Percentiles rank a stretch among this genome's conserved stretches.
Evolutionary conservation across 2,797 vertebrate genomes (phyloP).

Genomic region (Gastrophryne carolinensis): DNA sequence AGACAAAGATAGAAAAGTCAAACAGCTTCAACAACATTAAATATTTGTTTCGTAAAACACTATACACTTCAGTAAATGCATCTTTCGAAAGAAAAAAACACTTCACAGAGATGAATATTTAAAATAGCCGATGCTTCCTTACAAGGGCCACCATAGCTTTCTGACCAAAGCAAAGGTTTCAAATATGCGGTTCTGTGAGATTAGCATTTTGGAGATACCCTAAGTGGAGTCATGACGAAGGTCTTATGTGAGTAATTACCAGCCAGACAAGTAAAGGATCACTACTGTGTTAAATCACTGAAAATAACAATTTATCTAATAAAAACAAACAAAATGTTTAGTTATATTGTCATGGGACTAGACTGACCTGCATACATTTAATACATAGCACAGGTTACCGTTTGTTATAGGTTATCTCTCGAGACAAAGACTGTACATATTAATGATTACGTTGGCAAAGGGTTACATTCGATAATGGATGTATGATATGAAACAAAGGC

Average conservation of each 20-base stretch:
- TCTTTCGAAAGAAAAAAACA: no score
- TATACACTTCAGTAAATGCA: no score
- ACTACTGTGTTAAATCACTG: slow-evolving; percentile 17
- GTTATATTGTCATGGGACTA: neutral
- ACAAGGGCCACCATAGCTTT: neutral
- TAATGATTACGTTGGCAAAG: no score
- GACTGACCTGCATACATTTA: slow-evolving; percentile 25
- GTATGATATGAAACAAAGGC: neutral
- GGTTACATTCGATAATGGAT: no score
- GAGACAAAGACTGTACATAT: no score
- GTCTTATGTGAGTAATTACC: slow-evolving; percentile 41
- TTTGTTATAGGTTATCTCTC: slow-evolving; percentile 1
- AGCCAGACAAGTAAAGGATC: neutral
- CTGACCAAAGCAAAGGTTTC: neutral
- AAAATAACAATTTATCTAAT: slow-evolving; percentile 39
- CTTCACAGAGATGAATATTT: no score
- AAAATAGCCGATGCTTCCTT: neutral
- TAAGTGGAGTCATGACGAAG: slow-evolving; percentile 34
- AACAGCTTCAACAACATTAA: no score
- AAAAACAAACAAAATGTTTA: slow-evolving; percentile 12
- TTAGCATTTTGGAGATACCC: slow-evolving; percentile 15
- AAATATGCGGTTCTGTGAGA: slow-evolving; percentile 1
- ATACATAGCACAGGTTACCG: neutral
- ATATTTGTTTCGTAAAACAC: no score
- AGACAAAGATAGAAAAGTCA: no score